phyloP scores from a whole-genome alignment of 1,140 invertebrate genomes.

The Paramacrobiotus metropolitanus region DNA sequence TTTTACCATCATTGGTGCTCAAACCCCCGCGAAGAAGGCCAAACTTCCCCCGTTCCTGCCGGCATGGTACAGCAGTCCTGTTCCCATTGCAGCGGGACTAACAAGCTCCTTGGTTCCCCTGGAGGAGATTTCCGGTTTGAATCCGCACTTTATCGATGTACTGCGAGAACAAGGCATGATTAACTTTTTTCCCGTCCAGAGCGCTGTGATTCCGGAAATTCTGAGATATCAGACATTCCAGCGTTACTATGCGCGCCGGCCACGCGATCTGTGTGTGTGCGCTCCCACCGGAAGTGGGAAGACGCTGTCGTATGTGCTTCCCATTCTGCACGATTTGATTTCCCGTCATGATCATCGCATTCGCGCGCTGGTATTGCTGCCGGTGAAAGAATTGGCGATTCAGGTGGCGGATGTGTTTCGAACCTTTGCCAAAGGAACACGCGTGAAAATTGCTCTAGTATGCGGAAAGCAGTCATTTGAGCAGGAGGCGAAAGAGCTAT shows the following conservation, averaged over 20 bases:
- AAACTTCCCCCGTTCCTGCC: constrained; percentile 48
- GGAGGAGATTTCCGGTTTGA: constrained; percentile 33
- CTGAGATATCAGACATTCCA: constrained; percentile 30
- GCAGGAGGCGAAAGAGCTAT: constrained; percentile 37
- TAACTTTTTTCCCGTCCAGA: constrained; percentile 67
- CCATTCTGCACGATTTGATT: constrained; percentile 47
- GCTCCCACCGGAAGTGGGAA: constrained; percentile 95
- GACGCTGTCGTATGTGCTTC: constrained; percentile 76
- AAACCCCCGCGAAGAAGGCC: constrained; percentile 15
- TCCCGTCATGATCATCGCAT: constrained; percentile 31
- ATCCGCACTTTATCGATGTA: constrained; percentile 33
- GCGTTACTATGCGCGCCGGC: constrained; percentile 32
- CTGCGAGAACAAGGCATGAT: constrained; percentile 45
- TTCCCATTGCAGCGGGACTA: constrained; percentile 43
- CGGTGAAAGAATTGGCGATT: constrained; percentile 64
- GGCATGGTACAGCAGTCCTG: constrained; percentile 58
- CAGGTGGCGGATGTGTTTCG: constrained; percentile 67
- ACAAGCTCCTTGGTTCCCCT: constrained; percentile 32
- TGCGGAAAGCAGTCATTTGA: constrained; percentile 43
- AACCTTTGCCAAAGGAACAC: constrained; percentile 40
- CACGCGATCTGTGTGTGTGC: constrained; percentile 77
- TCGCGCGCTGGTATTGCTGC: constrained; percentile 61
- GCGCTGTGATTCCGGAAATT: constrained; percentile 52
- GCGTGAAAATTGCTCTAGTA: constrained; percentile 43
- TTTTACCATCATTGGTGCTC: constrained; percentile 20